Conservation (phyloP, 1,140 invertebrate genomes). For the Panulirus ornatus region DNA sequence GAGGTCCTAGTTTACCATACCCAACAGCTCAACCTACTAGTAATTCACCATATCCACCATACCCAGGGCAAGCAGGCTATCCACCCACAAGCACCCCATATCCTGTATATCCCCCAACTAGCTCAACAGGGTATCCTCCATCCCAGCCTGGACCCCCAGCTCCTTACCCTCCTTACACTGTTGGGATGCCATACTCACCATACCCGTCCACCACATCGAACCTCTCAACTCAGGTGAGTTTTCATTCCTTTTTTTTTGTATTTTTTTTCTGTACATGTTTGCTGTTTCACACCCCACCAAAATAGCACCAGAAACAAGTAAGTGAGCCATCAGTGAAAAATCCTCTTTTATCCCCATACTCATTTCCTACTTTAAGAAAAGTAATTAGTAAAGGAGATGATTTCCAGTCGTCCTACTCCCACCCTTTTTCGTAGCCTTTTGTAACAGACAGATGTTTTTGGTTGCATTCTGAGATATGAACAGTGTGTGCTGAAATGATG, state of each 20-base stretch:
- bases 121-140: constrained; percentile 60
- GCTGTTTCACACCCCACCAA: too few species aligned
- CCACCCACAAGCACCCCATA: constrained; percentile 76
- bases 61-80: constrained; percentile 76
- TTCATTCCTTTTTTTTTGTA: constrained; percentile 86
- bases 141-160: constrained; percentile 29
- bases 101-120: constrained; percentile 78
- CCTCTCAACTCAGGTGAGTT: constrained; percentile 46
- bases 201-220: constrained; percentile 47
- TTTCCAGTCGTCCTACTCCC: too few species aligned
- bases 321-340: too few species aligned
- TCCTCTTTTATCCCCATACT: too few species aligned
- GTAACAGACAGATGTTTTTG: too few species aligned
- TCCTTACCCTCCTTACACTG: constrained; percentile 40
- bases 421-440: too few species aligned
- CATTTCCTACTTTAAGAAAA: too few species aligned
- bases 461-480: too few species aligned
- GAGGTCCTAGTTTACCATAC: constrained; percentile 45
- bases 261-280: too few species aligned
- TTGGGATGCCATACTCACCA: constrained; percentile 24
- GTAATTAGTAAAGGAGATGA: too few species aligned
- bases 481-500: too few species aligned
- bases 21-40: constrained; percentile 78
- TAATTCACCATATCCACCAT: constrained; percentile 73
- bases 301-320: too few species aligned